Evolutionary conservation across 2,797 vertebrate species (phyloP).

Genomic region (Aselliscus stoliczkanus): DNA sequence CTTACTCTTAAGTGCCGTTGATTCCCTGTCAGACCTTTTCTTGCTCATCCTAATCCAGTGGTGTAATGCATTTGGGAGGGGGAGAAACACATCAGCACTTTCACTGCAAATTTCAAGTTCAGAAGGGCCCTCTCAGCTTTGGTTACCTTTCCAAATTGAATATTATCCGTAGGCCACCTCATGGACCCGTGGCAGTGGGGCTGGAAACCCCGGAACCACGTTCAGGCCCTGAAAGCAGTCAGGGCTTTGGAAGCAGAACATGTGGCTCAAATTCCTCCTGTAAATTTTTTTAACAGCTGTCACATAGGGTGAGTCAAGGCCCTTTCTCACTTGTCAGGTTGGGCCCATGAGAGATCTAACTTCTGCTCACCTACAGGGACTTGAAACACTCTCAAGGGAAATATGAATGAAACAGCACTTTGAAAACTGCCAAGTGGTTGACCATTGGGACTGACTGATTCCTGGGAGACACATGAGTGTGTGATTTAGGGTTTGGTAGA

Average conservation of each 20-base stretch:
- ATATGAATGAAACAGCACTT: neutral
- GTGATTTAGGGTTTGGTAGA: neutral
- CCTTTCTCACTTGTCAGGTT: neutral
- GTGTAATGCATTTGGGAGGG: constrained; percentile 1
- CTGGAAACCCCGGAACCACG: neutral
- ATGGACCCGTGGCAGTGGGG: too few species aligned
- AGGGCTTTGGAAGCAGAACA: neutral
- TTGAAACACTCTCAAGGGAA: neutral
- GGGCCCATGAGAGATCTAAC: neutral
- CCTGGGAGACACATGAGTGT: neutral
- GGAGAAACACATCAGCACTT: constrained; percentile 29
- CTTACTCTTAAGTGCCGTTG: constrained; percentile 50
- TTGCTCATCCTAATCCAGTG: neutral
- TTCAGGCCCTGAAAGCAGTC: neutral
- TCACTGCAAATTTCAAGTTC: constrained; percentile 13
- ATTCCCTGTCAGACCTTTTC: constrained; percentile 57
- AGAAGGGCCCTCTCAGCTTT: neutral
- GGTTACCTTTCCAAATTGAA: neutral
- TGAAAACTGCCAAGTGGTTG: neutral
- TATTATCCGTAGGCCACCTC: neutral
- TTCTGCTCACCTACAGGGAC: neutral
- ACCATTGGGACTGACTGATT: neutral
- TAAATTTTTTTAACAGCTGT: neutral
- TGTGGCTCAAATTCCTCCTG: neutral
- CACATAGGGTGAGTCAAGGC: neutral